phyloP scores from a whole-genome alignment of 2,797 vertebrate species.

The Chloroceryle inda region DNA sequence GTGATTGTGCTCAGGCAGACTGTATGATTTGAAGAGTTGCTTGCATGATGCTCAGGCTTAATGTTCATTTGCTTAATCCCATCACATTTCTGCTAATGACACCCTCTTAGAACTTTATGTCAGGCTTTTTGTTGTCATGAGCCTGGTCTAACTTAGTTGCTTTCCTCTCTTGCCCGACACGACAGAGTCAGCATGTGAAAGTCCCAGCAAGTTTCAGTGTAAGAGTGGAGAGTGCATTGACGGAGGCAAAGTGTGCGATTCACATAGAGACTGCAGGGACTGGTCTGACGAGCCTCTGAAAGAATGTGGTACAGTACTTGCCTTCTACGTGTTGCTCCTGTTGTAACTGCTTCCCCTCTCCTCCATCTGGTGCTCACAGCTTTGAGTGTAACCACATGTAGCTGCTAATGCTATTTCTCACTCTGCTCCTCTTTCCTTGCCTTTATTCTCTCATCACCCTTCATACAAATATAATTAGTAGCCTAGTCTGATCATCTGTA shows the following conservation, averaged over 20 bases:
- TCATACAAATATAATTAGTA: constrained; percentile 57
- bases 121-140: constrained; percentile 45
- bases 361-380: constrained; percentile 63
- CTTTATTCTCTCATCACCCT: constrained; percentile 57
- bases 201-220: constrained; percentile 92
- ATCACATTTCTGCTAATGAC: constrained; percentile 61
- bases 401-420: constrained; percentile 68
- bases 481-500: constrained; percentile 41
- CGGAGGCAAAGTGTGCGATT: constrained; percentile 93
- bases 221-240: constrained; percentile 96
- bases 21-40: constrained; percentile 1
- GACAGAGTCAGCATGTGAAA: constrained; percentile 92
- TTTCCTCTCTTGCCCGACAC: constrained; percentile 77
- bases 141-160: constrained; percentile 69
- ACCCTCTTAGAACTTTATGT: constrained; percentile 44
- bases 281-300: constrained; percentile 96
- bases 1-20: not conserved
- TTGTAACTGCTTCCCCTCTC: constrained; percentile 66
- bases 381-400: constrained; percentile 68
- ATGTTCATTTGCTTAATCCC: constrained; percentile 51
- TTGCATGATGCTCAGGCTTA: constrained; percentile 21
- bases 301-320: constrained; percentile 91
- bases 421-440: constrained; percentile 53
- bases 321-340: constrained; percentile 74
- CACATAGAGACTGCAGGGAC: constrained; percentile 94